Conservation (phyloP, 1,140 invertebrate species). For the Myzus persicae region DNA sequence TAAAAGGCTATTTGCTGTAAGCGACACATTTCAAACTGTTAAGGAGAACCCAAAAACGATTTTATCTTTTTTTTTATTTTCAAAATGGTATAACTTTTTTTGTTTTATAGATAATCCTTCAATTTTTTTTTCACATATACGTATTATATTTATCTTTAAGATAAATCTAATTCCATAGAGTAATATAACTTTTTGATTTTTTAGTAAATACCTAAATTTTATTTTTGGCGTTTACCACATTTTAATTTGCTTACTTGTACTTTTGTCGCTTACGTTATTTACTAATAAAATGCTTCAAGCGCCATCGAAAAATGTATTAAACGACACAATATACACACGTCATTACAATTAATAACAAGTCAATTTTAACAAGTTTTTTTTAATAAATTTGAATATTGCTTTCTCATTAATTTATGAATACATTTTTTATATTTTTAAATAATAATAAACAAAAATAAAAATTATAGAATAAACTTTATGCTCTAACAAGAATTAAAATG, state of each 20-base stretch:
- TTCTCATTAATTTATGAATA: background rate
- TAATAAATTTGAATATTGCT: background rate
- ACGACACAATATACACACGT: background rate
- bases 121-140: no score
- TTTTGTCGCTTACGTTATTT: background rate
- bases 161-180: no score
- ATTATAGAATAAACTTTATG: no score
- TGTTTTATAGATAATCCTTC: no score
- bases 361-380: conserved; percentile 1
- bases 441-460: conserved; percentile 8
- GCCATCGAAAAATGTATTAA: conserved; percentile 2
- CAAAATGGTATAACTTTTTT: no score
- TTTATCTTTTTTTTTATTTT: no score
- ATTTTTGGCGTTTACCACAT: conserved; percentile 17
- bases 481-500: no score
- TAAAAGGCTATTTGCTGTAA: no score
- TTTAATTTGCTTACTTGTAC: conserved; percentile 28
- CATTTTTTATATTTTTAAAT: background rate
- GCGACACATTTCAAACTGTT: background rate
- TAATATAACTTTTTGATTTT: background rate
- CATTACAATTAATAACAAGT: background rate
- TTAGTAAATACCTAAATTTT: conserved; percentile 4
- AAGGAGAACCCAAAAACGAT: no score
- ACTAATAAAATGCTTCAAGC: background rate
- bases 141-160: no score